Conservation (phyloP, 2,888 invertebrate species). For the Cephus rjabovi region DNA sequence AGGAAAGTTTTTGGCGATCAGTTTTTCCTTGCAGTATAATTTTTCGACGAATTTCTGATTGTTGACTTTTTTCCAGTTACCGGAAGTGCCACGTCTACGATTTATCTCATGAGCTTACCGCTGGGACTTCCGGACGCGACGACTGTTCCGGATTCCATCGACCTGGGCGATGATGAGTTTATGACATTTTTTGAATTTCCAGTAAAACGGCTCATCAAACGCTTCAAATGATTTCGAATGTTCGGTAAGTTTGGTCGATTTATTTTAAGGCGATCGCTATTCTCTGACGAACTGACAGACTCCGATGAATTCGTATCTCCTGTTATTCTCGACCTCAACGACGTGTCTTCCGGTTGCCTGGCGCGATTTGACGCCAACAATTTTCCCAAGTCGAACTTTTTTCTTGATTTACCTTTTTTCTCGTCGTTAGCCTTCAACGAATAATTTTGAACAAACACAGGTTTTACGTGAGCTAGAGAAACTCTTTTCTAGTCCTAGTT, state of each 20-base stretch:
- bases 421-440: not conserved
- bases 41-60: too few relatives aligned
- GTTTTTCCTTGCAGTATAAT: too few relatives aligned
- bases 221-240: slow-evolving; percentile 41
- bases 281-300: not conserved
- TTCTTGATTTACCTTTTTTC: not conserved
- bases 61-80: too few relatives aligned
- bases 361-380: slow-evolving; percentile 3
- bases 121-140: not conserved
- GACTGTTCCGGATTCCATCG: not conserved
- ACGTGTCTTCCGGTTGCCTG: slow-evolving; percentile 10
- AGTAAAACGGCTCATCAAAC: slow-evolving; percentile 33
- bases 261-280: slow-evolving; percentile 27
- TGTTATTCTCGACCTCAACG: slow-evolving; percentile 12
- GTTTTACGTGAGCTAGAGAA: too few relatives aligned
- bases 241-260: slow-evolving; percentile 45
- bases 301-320: slow-evolving; percentile 8
- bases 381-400: slow-evolving; percentile 6
- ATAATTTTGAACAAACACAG: too few relatives aligned
- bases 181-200: not conserved
- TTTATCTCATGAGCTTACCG: not conserved
- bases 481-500: too few relatives aligned
- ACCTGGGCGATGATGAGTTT: not conserved
- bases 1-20: too few relatives aligned
- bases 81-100: too few relatives aligned